These are phyloP conservation scores for Monopterus albus DNA, from an alignment of 2,113 vertebrate genomes.

Conservation along the genomic window DNA sequence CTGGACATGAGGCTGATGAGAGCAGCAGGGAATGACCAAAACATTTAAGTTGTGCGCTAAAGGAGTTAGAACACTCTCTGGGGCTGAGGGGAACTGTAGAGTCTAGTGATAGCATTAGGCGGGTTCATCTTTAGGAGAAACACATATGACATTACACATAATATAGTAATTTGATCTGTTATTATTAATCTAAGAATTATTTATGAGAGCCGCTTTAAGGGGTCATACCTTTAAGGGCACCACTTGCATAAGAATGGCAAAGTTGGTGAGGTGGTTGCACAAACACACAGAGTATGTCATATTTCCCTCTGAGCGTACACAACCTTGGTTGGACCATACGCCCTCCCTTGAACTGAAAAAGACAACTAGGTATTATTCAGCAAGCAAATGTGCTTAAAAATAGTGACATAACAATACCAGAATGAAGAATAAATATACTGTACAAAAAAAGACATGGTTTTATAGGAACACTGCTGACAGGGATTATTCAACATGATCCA, in stretches of 20 bases:
- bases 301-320: constrained; percentile 85
- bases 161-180: background rate
- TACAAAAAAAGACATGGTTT: background rate
- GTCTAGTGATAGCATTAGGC: background rate
- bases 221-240: constrained; percentile 92
- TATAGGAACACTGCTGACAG: constrained; percentile 23
- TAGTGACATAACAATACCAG: background rate
- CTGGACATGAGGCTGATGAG: background rate
- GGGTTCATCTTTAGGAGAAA: background rate
- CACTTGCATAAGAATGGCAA: constrained; percentile 98
- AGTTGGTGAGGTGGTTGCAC: constrained; percentile 98
- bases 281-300: constrained; percentile 88
- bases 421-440: background rate
- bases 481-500: constrained; percentile 29
- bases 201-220: background rate
- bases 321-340: constrained; percentile 92
- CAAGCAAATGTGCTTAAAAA: background rate
- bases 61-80: background rate
- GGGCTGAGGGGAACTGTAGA: too few relatives aligned
- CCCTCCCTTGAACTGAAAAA: constrained; percentile 84
- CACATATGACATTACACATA: background rate
- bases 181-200: too few relatives aligned
- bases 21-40: background rate
- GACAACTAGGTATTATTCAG: constrained; percentile 23
- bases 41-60: background rate